Percentiles rank a stretch among this genome's conserved stretches.
Conservation (phyloP, 2,797 vertebrate species). For the Antrozous pallidus region DNA sequence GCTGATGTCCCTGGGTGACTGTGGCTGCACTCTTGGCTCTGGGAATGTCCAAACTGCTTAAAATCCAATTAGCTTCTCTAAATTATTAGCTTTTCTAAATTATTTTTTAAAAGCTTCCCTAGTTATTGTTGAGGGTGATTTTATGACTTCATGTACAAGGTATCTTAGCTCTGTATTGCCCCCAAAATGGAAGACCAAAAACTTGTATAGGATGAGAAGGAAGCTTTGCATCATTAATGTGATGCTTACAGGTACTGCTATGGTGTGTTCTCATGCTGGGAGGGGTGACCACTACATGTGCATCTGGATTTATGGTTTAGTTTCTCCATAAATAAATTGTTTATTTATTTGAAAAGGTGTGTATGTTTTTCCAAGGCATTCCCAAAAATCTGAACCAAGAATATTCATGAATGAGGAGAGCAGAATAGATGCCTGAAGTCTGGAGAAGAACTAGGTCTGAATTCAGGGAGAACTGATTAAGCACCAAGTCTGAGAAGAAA, state of each 20-base stretch:
- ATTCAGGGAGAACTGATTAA: not conserved
- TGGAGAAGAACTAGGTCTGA: not conserved
- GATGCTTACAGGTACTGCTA: not conserved
- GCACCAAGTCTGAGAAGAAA: not conserved
- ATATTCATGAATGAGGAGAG: not conserved
- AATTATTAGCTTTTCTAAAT: not conserved
- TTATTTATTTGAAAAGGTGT: not conserved
- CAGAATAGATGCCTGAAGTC: not conserved
- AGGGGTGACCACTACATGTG: too few relatives aligned
- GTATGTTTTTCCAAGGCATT: not conserved
- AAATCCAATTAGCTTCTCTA: not conserved
- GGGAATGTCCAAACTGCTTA: not conserved
- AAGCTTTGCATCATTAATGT: not conserved
- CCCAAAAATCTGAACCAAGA: not conserved
- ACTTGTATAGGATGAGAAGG: not conserved
- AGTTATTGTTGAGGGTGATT: not conserved
- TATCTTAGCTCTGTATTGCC: not conserved
- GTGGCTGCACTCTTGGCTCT: not conserved
- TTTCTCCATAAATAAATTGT: not conserved
- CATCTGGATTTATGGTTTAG: not conserved
- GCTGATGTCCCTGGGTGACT: not conserved
- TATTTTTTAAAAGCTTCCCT: not conserved
- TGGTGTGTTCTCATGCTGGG: not conserved
- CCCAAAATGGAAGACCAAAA: not conserved
- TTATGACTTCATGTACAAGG: not conserved